Percentiles rank a stretch among this genome's conserved stretches.
Evolutionary conservation across 2,113 vertebrate species (phyloP).

Genomic region (Pandion haliaetus): DNA sequence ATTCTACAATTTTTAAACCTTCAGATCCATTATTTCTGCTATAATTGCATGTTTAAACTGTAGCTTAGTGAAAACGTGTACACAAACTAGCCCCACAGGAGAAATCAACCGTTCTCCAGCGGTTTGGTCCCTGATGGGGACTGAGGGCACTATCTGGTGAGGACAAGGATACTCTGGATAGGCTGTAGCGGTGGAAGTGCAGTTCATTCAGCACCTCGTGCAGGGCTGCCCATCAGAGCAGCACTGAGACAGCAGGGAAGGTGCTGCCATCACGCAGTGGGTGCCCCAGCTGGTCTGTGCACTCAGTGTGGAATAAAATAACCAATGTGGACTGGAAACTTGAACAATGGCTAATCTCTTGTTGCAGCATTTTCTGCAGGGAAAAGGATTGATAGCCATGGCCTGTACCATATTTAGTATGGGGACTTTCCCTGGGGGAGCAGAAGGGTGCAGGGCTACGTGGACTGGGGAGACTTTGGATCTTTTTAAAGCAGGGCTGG

Average conservation of each 20-base stretch:
- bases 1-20: not conserved
- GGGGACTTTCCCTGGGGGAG: not conserved
- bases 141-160: not conserved
- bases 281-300: not conserved
- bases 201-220: not conserved
- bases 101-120: not conserved
- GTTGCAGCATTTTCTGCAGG: not conserved
- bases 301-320: not conserved
- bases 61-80: not conserved
- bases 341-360: not conserved
- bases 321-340: not conserved
- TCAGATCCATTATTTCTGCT: not conserved
- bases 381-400: not conserved
- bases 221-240: not conserved
- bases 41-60: not conserved
- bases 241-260: not conserved
- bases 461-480: not conserved
- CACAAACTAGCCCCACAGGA: not conserved
- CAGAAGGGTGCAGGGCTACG: not conserved
- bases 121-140: not conserved
- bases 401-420: not conserved
- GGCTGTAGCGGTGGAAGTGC: not conserved
- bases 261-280: not conserved
- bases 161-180: not conserved
- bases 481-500: not conserved